Conservation (phyloP, 2,797 vertebrate species). For the Manis crassicaudata region DNA sequence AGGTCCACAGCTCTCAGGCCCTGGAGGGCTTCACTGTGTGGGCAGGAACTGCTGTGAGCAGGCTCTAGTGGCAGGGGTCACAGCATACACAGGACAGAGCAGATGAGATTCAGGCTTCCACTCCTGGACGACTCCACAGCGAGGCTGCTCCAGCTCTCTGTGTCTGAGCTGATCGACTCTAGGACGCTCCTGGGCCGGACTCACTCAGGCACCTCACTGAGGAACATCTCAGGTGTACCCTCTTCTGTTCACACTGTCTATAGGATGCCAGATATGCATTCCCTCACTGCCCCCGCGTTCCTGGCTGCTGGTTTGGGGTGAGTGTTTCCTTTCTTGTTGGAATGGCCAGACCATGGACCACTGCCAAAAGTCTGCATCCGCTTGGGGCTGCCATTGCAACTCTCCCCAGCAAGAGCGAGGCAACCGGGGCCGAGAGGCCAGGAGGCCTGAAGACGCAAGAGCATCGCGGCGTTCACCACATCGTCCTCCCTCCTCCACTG, state of each 20-base stretch:
- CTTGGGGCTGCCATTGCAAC: constrained; percentile 86
- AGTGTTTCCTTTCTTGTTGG: constrained; percentile 46
- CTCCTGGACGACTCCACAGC: neutral
- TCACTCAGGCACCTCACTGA: neutral
- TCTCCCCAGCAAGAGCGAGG: constrained; percentile 85
- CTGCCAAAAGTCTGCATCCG: constrained; percentile 78
- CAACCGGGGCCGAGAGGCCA: neutral
- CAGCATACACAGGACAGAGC: neutral
- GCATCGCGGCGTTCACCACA: neutral
- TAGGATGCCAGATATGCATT: neutral
- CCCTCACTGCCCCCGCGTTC: neutral
- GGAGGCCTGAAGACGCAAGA: neutral
- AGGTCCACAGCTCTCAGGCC: neutral
- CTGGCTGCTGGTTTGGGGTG: neutral
- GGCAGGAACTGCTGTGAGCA: neutral
- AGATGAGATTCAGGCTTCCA: neutral
- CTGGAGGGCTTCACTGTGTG: neutral
- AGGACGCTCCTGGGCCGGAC: neutral
- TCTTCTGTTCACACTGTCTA: neutral
- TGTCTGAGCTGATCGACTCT: neutral
- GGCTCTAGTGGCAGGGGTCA: rapidly evolving
- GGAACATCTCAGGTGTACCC: neutral
- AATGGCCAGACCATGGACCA: constrained; percentile 69
- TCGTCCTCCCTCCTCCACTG: constrained; percentile 22
- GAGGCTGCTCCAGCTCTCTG: neutral